Evolutionary conservation across 1,140 invertebrate genomes (phyloP), one percentile per base, ranked within the genome.

Genomic region (Drosophila erecta): DNA sequence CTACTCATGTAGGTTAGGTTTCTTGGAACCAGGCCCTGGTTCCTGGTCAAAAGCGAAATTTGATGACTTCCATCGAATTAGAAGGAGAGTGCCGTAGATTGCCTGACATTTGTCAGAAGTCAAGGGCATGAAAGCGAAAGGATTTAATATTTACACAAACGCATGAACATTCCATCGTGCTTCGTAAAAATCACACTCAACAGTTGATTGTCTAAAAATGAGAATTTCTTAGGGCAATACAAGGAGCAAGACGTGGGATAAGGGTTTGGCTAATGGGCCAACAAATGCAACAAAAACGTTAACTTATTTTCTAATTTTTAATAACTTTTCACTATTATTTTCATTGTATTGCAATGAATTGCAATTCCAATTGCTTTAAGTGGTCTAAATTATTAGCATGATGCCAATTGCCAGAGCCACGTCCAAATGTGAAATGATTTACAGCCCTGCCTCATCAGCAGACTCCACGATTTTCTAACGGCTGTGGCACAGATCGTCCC

Each of bases 361-460:
- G n/a, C n/a, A n/a, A n/a, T n/a, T 35, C 33, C 4, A 35, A 7
- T 24, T 24, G 59, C 20, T 12, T 30, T 14, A 59, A 75, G 71
- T 33, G 60, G 41, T 47, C 58, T 75, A 49, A 76, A 76, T 66
- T 66, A 75, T 76, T 75, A 41, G 73, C 47, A 24, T 59, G 71
- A 37, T 76, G 53, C 33, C 54, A 50, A 64, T 72, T 74, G 62
- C 40, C 35, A 30, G 61, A 6, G 38, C 30, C 50, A 40, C 33
- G 58, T 27, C 44, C 47, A 14, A 58, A 64, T 44, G 22, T 40
- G 20, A 58, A 65, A 65, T 74, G 53, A 75, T 75, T 75, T 65
- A 65, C 51, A 47, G 35, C 24, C 38, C 33, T 24, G 11, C 11
- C 27, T n/a, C 11, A 11, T 14, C 14, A 38, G 30, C 43, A 8